Evolutionary conservation across 2,888 invertebrate genomes (phyloP), one percentile per base, ranked within the genome.

Genomic region (Selenia dentaria): DNA sequence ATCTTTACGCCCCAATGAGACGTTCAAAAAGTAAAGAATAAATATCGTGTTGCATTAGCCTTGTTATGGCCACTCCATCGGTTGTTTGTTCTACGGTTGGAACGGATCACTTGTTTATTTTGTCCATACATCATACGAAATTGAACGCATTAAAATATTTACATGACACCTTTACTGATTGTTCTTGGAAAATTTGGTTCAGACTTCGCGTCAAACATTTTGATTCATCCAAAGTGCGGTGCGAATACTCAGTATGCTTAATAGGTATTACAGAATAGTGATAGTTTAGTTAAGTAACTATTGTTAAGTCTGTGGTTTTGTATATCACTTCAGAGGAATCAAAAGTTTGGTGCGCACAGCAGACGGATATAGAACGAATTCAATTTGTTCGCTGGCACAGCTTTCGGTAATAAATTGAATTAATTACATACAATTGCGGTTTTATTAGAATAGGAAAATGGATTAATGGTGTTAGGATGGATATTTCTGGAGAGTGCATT

Each of bases 61-160:
- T 3, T 4, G 10, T 12, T 24, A 13, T 32, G 20, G n/a, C 16
- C 20, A 10, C 31, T 45, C 34, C n/a, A 39, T 35, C n/a, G n/a
- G n/a, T n/a, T n/a, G n/a, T n/a, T n/a, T n/a, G n/a, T n/a, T n/a
- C n/a, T n/a, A n/a, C n/a, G n/a, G n/a, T n/a, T n/a, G n/a, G n/a
- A n/a, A n/a, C n/a, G n/a, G n/a, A n/a, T 37, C 36, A 51, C 55
- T 54, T 65, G 70, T 70, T 76, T 70, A 72, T 72, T 68, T 57
- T 47, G 41, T 39, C 68, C 59, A 81, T 83, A 61, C 64, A 81
- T 84, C 83, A 82, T 70, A 54, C 59, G 62, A 58, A 54, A 62
- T 36, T 53, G 59, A 66, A 62, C 62, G 68, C 80, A 83, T 85
- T 83, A 82, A 83, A 84, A 85, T 85, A 77, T 71, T 84, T 80